A percentile compares a stretch with the other conserved stretches of the same genome.
Conservation (phyloP, 2,113 vertebrate species). For the Tenebrosternarchus preto region DNA sequence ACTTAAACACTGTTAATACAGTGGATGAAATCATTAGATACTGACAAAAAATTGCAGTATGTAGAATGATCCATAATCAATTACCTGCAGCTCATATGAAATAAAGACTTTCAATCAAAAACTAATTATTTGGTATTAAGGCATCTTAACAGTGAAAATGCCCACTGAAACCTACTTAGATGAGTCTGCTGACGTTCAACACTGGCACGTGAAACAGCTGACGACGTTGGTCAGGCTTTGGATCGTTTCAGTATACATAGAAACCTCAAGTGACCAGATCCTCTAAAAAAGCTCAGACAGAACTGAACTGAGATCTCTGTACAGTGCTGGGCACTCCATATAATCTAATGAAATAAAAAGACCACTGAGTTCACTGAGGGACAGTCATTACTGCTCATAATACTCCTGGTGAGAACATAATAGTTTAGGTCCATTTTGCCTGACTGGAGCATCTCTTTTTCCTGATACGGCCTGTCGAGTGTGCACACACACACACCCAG, state of each 20-base stretch:
- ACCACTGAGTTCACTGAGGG: neutral
- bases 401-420: neutral
- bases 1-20: too few species aligned
- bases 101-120: neutral
- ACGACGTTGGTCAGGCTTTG: neutral
- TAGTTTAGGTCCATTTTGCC: neutral
- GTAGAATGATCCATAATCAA: neutral
- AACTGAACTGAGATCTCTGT: too few species aligned
- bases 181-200: neutral
- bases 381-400: slow-evolving; percentile 8
- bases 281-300: neutral
- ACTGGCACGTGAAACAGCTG: neutral
- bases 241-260: neutral
- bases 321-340: too few species aligned
- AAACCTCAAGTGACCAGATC: neutral
- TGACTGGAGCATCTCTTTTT: neutral
- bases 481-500: neutral
- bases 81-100: neutral
- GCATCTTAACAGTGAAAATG: neutral
- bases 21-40: too few species aligned
- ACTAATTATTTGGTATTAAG: neutral
- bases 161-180: neutral
- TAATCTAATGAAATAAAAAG: neutral
- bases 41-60: too few species aligned
- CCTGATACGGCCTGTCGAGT: neutral